Conservation (phyloP, 1,140 invertebrate genomes). For the Ectropis grisescens region DNA sequence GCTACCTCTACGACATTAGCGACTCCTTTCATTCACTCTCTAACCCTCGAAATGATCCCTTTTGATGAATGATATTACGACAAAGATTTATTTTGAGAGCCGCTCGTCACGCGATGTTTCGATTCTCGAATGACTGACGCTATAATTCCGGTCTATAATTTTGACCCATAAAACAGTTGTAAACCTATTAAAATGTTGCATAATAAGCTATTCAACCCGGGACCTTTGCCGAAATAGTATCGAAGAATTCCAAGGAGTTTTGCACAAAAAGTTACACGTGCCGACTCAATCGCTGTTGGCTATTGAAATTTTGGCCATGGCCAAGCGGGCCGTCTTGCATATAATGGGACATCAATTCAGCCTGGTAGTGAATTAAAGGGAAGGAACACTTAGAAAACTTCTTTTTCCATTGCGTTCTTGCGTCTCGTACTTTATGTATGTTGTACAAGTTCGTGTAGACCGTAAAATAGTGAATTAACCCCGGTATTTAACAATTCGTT, state of each 20-base stretch:
- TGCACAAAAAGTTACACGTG: slow-evolving; percentile 68
- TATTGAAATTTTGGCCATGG: slow-evolving; percentile 61
- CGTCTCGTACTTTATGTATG: slow-evolving; percentile 2
- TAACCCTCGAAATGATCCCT: slow-evolving; percentile 1
- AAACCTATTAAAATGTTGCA: slow-evolving; percentile 47
- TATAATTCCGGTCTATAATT: too few relatives aligned
- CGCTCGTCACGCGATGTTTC: slow-evolving; percentile 21
- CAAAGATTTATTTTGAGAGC: slow-evolving; percentile 11
- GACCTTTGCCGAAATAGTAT: slow-evolving; percentile 41
- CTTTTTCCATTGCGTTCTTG: not conserved
- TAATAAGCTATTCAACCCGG: slow-evolving; percentile 59
- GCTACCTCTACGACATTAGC: slow-evolving; percentile 16
- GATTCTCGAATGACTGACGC: slow-evolving; percentile 3
- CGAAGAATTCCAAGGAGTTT: slow-evolving; percentile 58
- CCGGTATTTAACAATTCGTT: slow-evolving; percentile 14
- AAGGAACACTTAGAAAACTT: slow-evolving; percentile 11
- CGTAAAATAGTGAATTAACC: slow-evolving; percentile 17
- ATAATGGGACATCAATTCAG: slow-evolving; percentile 53
- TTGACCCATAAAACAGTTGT: too few relatives aligned
- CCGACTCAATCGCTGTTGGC: slow-evolving; percentile 54
- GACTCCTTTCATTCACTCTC: slow-evolving; percentile 9
- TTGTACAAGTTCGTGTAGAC: slow-evolving; percentile 9
- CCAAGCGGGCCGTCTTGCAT: slow-evolving; percentile 35
- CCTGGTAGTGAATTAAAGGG: slow-evolving; percentile 24
- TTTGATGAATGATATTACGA: slow-evolving; percentile 9